Percentiles rank a stretch among this genome's conserved stretches.
phyloP scores from a whole-genome alignment of 2,888 invertebrate species.

The Allygus modestus region DNA sequence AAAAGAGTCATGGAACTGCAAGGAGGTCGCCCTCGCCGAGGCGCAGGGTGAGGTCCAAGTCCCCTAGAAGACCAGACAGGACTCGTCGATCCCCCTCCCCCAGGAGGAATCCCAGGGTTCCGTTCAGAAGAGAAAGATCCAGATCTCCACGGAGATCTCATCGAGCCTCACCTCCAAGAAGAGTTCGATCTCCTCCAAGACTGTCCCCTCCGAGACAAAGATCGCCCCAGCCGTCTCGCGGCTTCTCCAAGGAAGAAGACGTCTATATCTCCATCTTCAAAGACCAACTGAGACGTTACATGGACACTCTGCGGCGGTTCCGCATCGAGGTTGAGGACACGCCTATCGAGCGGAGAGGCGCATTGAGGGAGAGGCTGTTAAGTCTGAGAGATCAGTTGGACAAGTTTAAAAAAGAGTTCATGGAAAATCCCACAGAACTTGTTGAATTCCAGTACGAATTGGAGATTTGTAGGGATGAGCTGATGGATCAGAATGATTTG shows the following conservation, averaged over 20 bases:
- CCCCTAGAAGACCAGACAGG: conserved; percentile 29
- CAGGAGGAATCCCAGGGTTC: neutral
- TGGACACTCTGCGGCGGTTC: conserved; percentile 27
- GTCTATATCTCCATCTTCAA: conserved; percentile 19
- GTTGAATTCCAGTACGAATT: conserved; percentile 13
- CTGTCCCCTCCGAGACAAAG: conserved; percentile 12
- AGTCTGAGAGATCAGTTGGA: conserved; percentile 1
- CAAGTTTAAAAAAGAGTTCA: neutral
- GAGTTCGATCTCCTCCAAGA: conserved; percentile 20
- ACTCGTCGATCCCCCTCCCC: conserved; percentile 53
- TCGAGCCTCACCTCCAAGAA: conserved; percentile 31
- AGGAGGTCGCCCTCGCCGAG: conserved; percentile 49
- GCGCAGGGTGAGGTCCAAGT: conserved; percentile 34
- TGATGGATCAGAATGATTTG: neutral
- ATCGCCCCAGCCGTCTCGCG: conserved; percentile 8
- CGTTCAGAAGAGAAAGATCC: neutral
- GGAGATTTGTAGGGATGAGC: conserved; percentile 26
- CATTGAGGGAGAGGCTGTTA: neutral
- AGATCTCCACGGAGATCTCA: neutral
- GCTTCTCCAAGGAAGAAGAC: neutral
- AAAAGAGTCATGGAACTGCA: neutral
- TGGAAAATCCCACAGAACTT: neutral
- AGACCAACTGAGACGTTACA: conserved; percentile 21
- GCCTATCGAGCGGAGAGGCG: conserved; percentile 19
- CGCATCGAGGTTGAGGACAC: conserved; percentile 51